Conservation (phyloP, 1,140 invertebrate species). For the Linepithema humile region DNA sequence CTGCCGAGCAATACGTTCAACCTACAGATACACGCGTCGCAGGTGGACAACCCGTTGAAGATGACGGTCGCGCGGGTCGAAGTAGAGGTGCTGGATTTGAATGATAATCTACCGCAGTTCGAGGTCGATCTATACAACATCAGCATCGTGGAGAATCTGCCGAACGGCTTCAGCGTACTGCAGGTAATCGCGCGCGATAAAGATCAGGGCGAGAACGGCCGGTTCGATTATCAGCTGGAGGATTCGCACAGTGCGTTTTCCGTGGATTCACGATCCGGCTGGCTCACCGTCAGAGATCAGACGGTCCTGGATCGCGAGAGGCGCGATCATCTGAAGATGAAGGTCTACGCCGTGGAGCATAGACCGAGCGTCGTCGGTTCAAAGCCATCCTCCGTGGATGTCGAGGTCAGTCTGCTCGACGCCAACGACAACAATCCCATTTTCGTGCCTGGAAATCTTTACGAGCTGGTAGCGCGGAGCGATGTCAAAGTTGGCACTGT, state of each 20-base stretch:
- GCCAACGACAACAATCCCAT: slow-evolving; percentile 95
- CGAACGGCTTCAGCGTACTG: slow-evolving; percentile 90
- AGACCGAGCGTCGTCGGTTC: slow-evolving; percentile 85
- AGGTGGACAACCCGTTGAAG: slow-evolving; percentile 91
- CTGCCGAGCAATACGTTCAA: slow-evolving; percentile 90
- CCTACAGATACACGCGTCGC: slow-evolving; percentile 91
- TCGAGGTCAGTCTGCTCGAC: slow-evolving; percentile 92
- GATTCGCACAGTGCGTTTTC: slow-evolving; percentile 91
- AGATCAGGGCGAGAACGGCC: slow-evolving; percentile 93
- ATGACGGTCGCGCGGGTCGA: slow-evolving; percentile 90
- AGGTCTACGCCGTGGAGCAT: slow-evolving; percentile 91
- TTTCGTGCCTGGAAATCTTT: slow-evolving; percentile 92
- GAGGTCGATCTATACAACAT: slow-evolving; percentile 95
- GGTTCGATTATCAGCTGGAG: slow-evolving; percentile 91
- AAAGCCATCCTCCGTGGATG: slow-evolving; percentile 87
- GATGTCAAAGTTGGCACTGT: slow-evolving; percentile 88
- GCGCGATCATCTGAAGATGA: slow-evolving; percentile 88
- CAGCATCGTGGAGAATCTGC: slow-evolving; percentile 95
- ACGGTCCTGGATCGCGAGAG: slow-evolving; percentile 91
- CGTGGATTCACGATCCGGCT: slow-evolving; percentile 91
- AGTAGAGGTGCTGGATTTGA: slow-evolving; percentile 91
- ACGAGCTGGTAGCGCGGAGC: slow-evolving; percentile 89
- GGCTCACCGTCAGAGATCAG: slow-evolving; percentile 93
- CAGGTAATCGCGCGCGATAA: slow-evolving; percentile 89
- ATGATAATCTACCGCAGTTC: slow-evolving; percentile 94